A percentile compares a stretch with the other conserved stretches of the same genome.
Evolutionary conservation across 2,113 vertebrate species (phyloP).

Genomic region (Leptobrachium ailaonicum): DNA sequence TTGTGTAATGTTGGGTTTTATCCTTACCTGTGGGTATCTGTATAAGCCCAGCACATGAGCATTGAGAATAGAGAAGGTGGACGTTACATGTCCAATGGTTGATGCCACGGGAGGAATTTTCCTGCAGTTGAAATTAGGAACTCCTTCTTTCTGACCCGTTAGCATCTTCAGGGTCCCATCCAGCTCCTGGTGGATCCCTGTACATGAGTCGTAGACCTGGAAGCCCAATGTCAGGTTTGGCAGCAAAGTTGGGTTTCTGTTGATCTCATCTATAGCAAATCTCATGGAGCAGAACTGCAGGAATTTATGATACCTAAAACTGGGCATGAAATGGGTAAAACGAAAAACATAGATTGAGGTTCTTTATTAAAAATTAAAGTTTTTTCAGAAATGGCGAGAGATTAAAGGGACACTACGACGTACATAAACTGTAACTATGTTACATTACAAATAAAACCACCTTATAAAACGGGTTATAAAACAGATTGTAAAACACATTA

Average conservation of each 20-base stretch:
- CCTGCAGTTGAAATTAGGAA: neutral
- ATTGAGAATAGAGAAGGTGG: neutral
- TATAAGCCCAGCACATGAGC: constrained; percentile 12
- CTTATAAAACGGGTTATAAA: too few species aligned
- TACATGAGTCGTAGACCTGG: constrained; percentile 7
- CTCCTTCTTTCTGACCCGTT: neutral
- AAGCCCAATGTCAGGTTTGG: neutral
- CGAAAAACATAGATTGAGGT: too few species aligned
- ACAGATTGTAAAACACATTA: too few species aligned
- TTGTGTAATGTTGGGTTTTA: neutral
- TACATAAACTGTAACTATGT: too few species aligned
- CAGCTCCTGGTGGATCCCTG: neutral
- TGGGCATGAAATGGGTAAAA: neutral
- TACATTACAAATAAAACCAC: too few species aligned
- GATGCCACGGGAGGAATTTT: neutral
- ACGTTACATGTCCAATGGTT: neutral
- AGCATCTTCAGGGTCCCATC: constrained; percentile 2
- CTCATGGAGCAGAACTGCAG: neutral
- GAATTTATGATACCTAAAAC: neutral
- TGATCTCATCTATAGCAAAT: constrained; percentile 1
- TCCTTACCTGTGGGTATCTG: constrained; percentile 26
- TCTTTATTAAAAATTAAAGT: too few species aligned
- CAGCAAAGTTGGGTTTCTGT: neutral
- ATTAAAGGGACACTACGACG: too few species aligned
- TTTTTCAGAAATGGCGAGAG: too few species aligned